Evolutionary conservation across 2,888 invertebrate genomes (phyloP), one percentile per base, ranked within the genome.

Genomic region (Himalopsyche anomala): DNA sequence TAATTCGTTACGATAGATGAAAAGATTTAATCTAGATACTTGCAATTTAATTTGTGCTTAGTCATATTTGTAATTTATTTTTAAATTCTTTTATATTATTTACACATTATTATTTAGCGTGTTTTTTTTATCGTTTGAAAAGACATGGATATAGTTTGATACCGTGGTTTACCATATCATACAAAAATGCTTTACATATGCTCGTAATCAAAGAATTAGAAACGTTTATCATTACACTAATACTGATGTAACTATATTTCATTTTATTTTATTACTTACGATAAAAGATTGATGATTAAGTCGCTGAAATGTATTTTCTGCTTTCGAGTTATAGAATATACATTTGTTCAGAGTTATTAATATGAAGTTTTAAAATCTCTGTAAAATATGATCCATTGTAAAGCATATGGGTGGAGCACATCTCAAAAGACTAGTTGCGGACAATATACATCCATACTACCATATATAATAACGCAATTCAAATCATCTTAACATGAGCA

Each of bases 151-250:
- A 74, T 74, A 74, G 36, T 74, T 74, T 74, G 38, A 19, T 74
- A 74, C 74, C 74, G 74, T 74, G 74, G 74, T 74, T 74, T 74
- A 74, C 74, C 74, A 74, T 74, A 36, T 74, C 74, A 36, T 74
- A 74, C 74, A 74, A 74, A 74, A 36, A 74, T 74, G 36, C 11
- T 12, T 74, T 74, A 36, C 38, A 19, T 62, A 74, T 38, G 74
- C 28, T 38, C 3, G 36, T 36, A 74, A 38, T 74, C 12, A 74
- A 36, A 74, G 74, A 36, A 74, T 36, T 74, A 12, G 11, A 74
- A 12, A 36, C 38, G 36, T 15, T 74, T 74, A 15, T 74, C 4
- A 12, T 36, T 74, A 36, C 12, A 74, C 28, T 62, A 19, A 19
- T 62, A 62, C 62, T 6, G 19, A 62, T 5, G n/a, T 19, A 2